These are phyloP conservation scores for Rhagophthalmus giganteus DNA, from an alignment of 2,888 invertebrate species.

Conservation along the genomic window DNA sequence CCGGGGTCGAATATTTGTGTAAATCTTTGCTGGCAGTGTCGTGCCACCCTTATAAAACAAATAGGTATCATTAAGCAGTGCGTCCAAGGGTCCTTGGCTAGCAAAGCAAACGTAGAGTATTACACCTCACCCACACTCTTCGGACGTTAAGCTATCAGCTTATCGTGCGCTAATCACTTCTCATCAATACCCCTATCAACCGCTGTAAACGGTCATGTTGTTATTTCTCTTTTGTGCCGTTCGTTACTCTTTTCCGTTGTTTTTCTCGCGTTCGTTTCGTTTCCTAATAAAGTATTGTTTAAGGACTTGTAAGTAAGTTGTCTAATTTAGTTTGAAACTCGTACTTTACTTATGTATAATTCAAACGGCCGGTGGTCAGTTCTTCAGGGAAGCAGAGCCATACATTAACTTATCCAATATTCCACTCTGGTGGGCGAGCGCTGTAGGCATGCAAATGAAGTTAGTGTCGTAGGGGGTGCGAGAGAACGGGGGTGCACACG, in stretches of 20 bases:
- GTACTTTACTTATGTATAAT: slow-evolving; percentile 29
- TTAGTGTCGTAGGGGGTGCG: slow-evolving; percentile 49
- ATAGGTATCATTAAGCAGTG: slow-evolving; percentile 26
- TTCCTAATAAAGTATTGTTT: slow-evolving; percentile 20
- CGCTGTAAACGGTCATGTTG: slow-evolving; percentile 25
- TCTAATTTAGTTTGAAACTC: slow-evolving; percentile 28
- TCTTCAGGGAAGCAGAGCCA: slow-evolving; percentile 43
- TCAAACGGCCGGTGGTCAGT: slow-evolving; percentile 37
- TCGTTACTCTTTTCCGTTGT: slow-evolving; percentile 7
- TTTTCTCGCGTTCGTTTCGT: background rate
- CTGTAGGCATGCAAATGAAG: slow-evolving; percentile 57
- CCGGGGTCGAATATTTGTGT: slow-evolving; percentile 19
- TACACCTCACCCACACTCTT: slow-evolving; percentile 23
- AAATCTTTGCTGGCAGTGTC: slow-evolving; percentile 21
- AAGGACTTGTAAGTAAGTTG: slow-evolving; percentile 21
- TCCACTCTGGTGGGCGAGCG: slow-evolving; percentile 54
- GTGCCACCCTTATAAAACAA: slow-evolving; percentile 22
- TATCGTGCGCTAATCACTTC: slow-evolving; percentile 41
- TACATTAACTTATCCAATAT: slow-evolving; percentile 56
- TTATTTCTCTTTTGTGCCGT: slow-evolving; percentile 12
- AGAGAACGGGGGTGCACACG: slow-evolving; percentile 37
- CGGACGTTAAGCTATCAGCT: slow-evolving; percentile 34
- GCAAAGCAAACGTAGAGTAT: slow-evolving; percentile 26
- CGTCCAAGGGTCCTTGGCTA: slow-evolving; percentile 21
- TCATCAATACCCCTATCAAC: slow-evolving; percentile 40